Base-by-base conservation (phyloP, 2,888 invertebrate genomes). In the Trissonchulus latispiculum region DNA sequence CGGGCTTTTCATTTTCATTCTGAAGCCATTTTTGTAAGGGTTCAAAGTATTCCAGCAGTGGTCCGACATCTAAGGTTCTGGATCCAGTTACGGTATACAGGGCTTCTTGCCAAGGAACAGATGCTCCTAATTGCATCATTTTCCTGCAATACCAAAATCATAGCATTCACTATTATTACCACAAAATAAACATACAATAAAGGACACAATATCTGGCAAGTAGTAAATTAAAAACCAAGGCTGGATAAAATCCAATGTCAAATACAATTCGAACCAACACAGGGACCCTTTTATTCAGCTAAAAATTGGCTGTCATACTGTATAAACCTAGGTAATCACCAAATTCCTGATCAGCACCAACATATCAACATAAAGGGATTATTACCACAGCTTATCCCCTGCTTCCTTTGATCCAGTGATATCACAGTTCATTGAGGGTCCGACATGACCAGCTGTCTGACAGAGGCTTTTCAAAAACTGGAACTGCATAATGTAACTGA, bases 21-120 rank as follows among this genome's bases (percentile, higher is more conserved):
- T 89, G 87, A 0, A 94, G 86, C 91, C 91, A 94, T 0, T 89
- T 85, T 75, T 88, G 86, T 28, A 94, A 84, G 0, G 93, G 93
- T 76, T 90, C 86, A 84, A 93, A 94, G 82, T 92, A 94, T 82
- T 89, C 89, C 37, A 91, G 85, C 78, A 94, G 86, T 0, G 93
- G 88, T 76, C 89, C 88, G 0, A 91, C 90, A 61, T 91, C 90
- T 80, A 93, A 87, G 77, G 88, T 86, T 36, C 79, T 80, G 33
- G 79, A 90, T 0, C 92, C 93, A 0, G 91, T 91, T 0, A 92
- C 88, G 79, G 90, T 89, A 80, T 90, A 88, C 73, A 97, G 87
- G 1, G 90, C 89, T 79, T 93, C 91, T 64, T 89, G 83, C 87
- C 87, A 87, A 1, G 84, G 84, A 77, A 82, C 81, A 0, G 86